Evolutionary conservation across 2,113 vertebrate genomes (phyloP).

Genomic region (Planiliza haematocheilus): DNA sequence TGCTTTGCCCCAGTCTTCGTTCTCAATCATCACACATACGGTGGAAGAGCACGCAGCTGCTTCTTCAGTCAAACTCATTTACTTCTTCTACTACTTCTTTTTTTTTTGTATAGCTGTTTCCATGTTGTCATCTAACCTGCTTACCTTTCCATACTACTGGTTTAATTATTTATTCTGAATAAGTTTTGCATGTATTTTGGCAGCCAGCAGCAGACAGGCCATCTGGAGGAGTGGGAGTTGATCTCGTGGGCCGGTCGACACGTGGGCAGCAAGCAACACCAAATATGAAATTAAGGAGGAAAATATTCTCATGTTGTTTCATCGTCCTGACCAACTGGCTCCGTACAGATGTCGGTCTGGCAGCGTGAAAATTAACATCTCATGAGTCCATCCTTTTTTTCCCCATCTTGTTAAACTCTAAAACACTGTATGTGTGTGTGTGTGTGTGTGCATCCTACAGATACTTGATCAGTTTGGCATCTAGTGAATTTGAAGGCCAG

Average conservation of each 20-base stretch:
- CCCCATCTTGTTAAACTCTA: background rate
- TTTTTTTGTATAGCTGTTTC: constrained; percentile 27
- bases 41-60: background rate
- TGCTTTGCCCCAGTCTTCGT: background rate
- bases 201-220: constrained; percentile 61
- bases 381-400: background rate
- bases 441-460: too few relatives aligned
- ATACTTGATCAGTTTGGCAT: too few relatives aligned
- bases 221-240: constrained; percentile 75
- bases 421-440: too few relatives aligned
- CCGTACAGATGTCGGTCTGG: constrained; percentile 48
- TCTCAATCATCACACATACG: constrained; percentile 17
- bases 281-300: constrained; percentile 33
- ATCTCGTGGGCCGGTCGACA: constrained; percentile 49
- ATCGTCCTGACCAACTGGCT: constrained; percentile 26
- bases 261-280: constrained; percentile 54
- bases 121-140: constrained; percentile 1
- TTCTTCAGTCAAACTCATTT: constrained; percentile 17
- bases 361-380: constrained; percentile 25
- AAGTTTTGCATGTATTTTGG: constrained; percentile 50
- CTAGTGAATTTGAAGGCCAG: too few relatives aligned
- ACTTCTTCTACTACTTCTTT: background rate
- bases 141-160: constrained; percentile 11
- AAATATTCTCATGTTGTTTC: constrained; percentile 20
- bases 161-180: constrained; percentile 41